Evolutionary conservation across 2,797 vertebrate genomes (phyloP).

Genomic region (Sphenopsis melanotis): DNA sequence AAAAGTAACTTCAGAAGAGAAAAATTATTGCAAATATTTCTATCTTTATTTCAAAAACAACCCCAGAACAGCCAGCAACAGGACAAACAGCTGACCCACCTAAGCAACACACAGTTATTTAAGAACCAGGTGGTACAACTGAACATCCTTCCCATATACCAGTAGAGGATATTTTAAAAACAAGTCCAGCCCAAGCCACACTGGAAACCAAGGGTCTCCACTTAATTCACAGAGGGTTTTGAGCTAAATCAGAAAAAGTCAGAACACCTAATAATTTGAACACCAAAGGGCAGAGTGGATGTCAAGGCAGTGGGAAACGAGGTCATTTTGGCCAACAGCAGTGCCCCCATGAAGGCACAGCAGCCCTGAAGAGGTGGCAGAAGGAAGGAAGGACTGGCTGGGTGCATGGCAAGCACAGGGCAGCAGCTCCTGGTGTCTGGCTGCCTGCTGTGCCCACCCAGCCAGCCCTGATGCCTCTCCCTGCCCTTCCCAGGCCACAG

Average conservation of each 20-base stretch:
- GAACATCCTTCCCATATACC: background rate
- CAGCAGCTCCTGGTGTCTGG: background rate
- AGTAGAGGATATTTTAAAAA: background rate
- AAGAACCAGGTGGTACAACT: background rate
- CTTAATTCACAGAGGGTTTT: background rate
- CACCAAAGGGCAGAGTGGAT: background rate
- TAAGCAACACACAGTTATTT: background rate
- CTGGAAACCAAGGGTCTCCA: background rate
- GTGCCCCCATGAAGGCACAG: accelerated
- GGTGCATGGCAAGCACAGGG: accelerated
- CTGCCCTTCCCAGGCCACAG: accelerated
- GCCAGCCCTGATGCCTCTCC: background rate
- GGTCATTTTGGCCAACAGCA: background rate
- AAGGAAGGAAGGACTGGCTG: no score
- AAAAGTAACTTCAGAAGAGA: background rate
- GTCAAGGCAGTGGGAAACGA: accelerated
- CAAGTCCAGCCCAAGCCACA: background rate
- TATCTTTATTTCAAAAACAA: background rate
- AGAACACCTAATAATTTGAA: background rate
- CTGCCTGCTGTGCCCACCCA: accelerated
- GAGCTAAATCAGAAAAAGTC: background rate
- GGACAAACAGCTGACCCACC: background rate
- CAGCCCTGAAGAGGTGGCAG: background rate
- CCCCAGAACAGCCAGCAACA: background rate
- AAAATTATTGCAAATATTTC: background rate